These are phyloP conservation scores for Sitta europaea DNA, from an alignment of 2,113 vertebrate species.

Conservation along the genomic window DNA sequence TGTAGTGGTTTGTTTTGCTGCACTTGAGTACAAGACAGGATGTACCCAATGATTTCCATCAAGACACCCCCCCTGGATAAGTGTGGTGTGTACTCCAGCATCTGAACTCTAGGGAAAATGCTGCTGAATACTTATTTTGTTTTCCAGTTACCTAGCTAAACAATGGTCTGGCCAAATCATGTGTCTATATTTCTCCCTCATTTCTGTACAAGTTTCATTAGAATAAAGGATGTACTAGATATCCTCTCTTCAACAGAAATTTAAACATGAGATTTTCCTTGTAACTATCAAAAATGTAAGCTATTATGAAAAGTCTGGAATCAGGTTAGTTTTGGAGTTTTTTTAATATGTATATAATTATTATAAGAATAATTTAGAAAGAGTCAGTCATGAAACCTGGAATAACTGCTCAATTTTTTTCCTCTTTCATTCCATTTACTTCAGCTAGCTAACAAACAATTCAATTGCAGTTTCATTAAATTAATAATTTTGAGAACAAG, in stretches of 20 bases:
- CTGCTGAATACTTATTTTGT: background rate
- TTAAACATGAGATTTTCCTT: background rate
- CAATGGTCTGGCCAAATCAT: background rate
- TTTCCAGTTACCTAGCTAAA: background rate
- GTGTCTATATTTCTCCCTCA: background rate
- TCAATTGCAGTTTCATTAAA: background rate
- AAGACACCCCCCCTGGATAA: rapidly evolving
- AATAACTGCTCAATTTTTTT: background rate
- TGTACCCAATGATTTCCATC: background rate
- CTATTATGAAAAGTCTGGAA: background rate
- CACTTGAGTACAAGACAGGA: background rate
- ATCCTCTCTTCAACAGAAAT: background rate
- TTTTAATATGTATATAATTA: background rate
- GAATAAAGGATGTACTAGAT: background rate
- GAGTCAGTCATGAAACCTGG: background rate
- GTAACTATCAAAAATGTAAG: background rate
- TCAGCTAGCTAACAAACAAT: background rate
- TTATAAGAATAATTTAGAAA: background rate
- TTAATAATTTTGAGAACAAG: background rate
- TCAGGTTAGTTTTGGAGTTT: background rate
- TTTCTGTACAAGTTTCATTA: background rate
- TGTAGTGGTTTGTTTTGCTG: background rate
- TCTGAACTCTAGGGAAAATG: background rate
- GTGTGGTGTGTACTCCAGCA: background rate
- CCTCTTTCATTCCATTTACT: background rate